A percentile compares a stretch with the other conserved stretches of the same genome.
phyloP scores from a whole-genome alignment of 1,140 invertebrate genomes.

The Pygmarrhopalites habei region DNA sequence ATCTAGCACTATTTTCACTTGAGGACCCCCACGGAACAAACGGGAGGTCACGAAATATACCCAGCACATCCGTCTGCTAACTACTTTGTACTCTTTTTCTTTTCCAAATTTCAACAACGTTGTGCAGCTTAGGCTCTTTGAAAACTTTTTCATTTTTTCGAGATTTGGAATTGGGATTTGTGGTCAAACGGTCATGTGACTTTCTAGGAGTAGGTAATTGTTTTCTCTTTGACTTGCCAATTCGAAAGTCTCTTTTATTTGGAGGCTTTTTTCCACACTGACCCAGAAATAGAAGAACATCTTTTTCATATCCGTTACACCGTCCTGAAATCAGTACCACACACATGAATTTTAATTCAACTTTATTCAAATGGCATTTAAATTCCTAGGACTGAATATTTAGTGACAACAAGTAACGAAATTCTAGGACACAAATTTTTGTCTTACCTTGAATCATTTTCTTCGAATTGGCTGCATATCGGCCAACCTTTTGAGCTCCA shows the following conservation, averaged over 20 bases:
- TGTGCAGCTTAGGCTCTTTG: not conserved
- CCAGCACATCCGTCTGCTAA: no score
- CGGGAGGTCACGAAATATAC: not conserved
- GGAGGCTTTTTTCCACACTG: not conserved
- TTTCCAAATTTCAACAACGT: not conserved
- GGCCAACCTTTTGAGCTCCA: not conserved
- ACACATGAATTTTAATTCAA: no score
- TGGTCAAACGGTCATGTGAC: no score
- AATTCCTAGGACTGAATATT: no score
- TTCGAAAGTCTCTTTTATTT: not conserved
- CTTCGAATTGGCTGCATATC: slow-evolving; percentile 24
- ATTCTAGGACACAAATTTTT: not conserved
- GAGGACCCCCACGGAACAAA: not conserved
- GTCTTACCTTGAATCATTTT: slow-evolving; percentile 46
- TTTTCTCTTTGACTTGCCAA: no score
- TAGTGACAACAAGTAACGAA: no score
- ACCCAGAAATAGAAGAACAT: not conserved
- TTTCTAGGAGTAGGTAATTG: no score
- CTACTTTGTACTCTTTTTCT: not conserved
- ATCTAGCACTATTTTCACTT: not conserved
- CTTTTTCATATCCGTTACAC: not conserved
- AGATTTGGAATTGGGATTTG: no score
- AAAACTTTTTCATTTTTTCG: not conserved
- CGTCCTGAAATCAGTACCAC: no score
- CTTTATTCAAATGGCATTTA: no score